A percentile compares a stretch with the other conserved stretches of the same genome.
Evolutionary conservation across 2,888 invertebrate species (phyloP).

Genomic region (Holacanthella duospinosa): DNA sequence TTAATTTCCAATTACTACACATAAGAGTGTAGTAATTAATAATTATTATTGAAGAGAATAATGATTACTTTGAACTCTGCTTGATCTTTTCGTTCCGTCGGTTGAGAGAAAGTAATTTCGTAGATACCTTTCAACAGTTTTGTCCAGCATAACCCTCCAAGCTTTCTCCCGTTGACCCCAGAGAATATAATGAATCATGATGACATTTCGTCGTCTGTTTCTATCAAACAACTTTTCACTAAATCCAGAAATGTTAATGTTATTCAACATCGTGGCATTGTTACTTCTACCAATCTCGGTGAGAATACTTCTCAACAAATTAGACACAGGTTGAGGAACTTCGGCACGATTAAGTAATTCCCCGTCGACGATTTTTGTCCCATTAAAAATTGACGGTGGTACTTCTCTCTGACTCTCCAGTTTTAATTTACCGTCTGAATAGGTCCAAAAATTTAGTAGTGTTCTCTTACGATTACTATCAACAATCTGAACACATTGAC

Average conservation of each 20-base stretch:
- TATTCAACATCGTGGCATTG: background rate
- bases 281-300: background rate
- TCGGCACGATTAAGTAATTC: background rate
- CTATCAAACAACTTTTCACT: background rate
- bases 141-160: background rate
- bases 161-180: background rate
- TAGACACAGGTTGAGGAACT: background rate
- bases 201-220: background rate
- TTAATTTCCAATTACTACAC: background rate
- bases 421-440: background rate
- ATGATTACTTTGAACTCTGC: background rate
- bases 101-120: background rate
- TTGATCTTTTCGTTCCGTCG: background rate
- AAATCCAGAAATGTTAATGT: background rate
- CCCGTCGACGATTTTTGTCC: background rate
- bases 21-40: background rate
- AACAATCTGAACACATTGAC: background rate
- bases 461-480: background rate
- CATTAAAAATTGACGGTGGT: background rate
- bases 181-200: background rate
- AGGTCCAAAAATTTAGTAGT: background rate
- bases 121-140: background rate
- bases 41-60: background rate
- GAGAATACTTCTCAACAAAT: background rate
- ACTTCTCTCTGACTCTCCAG: background rate